phyloP scores from a whole-genome alignment of 2,113 vertebrate species.

The Passer domesticus region DNA sequence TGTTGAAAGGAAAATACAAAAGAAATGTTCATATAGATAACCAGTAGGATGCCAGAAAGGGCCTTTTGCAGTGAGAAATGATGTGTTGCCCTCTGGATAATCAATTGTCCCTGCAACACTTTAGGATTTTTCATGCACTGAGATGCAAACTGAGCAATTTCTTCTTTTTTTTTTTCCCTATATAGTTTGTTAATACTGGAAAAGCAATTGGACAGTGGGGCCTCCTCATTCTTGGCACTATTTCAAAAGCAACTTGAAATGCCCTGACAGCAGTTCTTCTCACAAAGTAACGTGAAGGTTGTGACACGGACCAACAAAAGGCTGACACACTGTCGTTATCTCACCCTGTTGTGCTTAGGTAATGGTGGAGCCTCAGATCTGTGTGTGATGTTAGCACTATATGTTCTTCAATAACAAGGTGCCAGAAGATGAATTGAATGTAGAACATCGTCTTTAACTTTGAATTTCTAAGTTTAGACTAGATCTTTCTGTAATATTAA shows the following conservation, averaged over 20 bases:
- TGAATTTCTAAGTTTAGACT: constrained; percentile 44
- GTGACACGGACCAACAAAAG: constrained; percentile 67
- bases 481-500: constrained; percentile 17
- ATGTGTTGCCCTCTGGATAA: constrained; percentile 54
- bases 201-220: constrained; percentile 65
- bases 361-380: constrained; percentile 51
- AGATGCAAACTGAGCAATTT: constrained; percentile 63
- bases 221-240: constrained; percentile 58
- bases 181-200: constrained; percentile 61
- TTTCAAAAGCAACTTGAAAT: constrained; percentile 69
- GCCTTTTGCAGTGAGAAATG: constrained; percentile 43
- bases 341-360: constrained; percentile 68
- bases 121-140: constrained; percentile 57
- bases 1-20: constrained; percentile 55
- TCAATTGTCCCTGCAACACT: constrained; percentile 55
- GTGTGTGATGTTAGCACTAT: constrained; percentile 51
- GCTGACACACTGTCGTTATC: constrained; percentile 50
- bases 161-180: not conserved
- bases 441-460: constrained; percentile 21
- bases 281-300: constrained; percentile 62
- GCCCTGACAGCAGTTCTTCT: constrained; percentile 66
- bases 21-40: constrained; percentile 43
- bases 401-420: constrained; percentile 59
- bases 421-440: constrained; percentile 38
- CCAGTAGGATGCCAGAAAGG: constrained; percentile 18